Evolutionary conservation across 2,797 vertebrate species (phyloP).

Genomic region (Acanthurus leucopareius): DNA sequence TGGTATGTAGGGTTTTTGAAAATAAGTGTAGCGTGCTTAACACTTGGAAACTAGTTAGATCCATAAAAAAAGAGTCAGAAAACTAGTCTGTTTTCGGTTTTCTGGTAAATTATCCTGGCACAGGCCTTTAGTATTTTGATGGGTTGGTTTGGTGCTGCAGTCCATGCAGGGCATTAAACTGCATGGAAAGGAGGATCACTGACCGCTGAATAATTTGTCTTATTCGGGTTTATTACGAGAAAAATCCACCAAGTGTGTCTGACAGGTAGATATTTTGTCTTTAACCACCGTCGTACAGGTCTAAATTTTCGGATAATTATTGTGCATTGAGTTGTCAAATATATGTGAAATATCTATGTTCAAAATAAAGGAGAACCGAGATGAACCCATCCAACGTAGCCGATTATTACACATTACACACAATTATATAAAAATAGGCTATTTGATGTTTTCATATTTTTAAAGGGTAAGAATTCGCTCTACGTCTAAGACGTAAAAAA

Average conservation of each 20-base stretch:
- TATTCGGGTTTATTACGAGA: background rate
- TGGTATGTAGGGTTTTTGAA: constrained; percentile 18
- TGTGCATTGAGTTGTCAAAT: background rate
- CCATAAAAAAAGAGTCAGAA: constrained; percentile 17
- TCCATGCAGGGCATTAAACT: background rate
- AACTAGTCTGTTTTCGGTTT: constrained; percentile 22
- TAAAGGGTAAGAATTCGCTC: background rate
- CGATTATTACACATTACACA: background rate
- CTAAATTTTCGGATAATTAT: background rate
- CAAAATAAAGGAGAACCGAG: background rate
- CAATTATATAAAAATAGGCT: background rate
- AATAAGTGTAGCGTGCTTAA: constrained; percentile 17
- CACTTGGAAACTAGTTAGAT: constrained; percentile 11
- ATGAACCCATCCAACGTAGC: background rate
- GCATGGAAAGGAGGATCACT: background rate
- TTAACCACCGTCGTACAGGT: background rate
- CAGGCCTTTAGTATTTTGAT: constrained; percentile 29
- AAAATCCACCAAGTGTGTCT: background rate
- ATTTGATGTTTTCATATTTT: background rate
- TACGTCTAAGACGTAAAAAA: background rate
- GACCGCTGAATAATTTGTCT: background rate
- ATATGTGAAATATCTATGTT: background rate
- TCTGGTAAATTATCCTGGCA: constrained; percentile 15
- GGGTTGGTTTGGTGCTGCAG: constrained; percentile 5
- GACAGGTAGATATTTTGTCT: background rate